Evolutionary conservation across 2,113 vertebrate genomes (phyloP), one percentile per base, ranked within the genome.

Genomic region (Microtus richardsoni): DNA sequence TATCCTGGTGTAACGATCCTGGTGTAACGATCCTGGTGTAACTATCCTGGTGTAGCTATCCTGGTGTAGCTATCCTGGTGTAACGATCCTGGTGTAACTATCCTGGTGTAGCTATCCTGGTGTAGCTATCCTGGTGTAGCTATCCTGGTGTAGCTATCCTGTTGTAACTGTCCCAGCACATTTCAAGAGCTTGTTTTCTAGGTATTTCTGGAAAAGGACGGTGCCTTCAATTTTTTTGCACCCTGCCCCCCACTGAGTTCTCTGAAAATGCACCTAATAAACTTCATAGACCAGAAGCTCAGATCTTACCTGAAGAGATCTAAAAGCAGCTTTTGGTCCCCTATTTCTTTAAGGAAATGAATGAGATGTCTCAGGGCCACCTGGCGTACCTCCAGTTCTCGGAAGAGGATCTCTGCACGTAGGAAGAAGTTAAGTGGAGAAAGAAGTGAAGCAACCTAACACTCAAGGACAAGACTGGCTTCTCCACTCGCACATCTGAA

Each of bases 341-440:
- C 98, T 12, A 93, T 99, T 90, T 99, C 99, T 52, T 98, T 99
- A 96, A 99, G 99, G 94, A 99, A 99, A 97, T 99, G 99, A 97
- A 99, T 98, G 58, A 99, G 98, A 97, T 99, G 99, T 94, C 98
- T 98, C 96, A 99, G 98, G 52, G 99, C 99, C 7, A 99, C 98
- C 86, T 99, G 99, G 88, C 99, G 99, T 79, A 98, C 97, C 95
- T 99, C 99, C 90, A 99, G 98, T 98, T 99, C 99, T 73, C 99
- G 99, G 94, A 99, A 99, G 92, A 99, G 98, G 95, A 99, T 98
- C 95, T 99, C 99, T 99, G 85, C 22, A 75, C 8, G 47, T 22
- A 88, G 60, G 58, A 74, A 91, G 60, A 47, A 94, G 41, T 92
- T 22, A 84, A 19, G 13, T n/a, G 11, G 12, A 96, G 36, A 96